phyloP scores from a whole-genome alignment of 2,113 vertebrate species.

The Cisticola juncidis region DNA sequence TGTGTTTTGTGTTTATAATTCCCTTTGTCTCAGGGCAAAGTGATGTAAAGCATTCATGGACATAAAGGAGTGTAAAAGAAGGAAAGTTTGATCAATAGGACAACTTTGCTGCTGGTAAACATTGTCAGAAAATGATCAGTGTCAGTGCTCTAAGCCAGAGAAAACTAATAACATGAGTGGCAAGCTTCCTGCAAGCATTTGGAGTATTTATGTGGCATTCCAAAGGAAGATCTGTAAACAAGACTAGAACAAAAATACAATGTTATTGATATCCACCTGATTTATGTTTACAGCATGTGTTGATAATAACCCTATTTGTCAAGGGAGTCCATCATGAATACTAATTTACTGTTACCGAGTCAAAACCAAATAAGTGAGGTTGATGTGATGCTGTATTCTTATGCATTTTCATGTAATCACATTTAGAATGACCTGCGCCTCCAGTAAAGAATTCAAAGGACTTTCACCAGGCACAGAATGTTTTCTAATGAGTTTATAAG shows the following conservation, averaged over 20 bases:
- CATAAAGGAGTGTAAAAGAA: constrained; percentile 62
- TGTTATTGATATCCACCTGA: constrained; percentile 80
- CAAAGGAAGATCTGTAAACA: constrained; percentile 77
- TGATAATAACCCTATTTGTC: constrained; percentile 80
- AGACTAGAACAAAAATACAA: constrained; percentile 72
- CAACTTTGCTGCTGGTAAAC: constrained; percentile 74
- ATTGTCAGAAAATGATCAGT: constrained; percentile 74
- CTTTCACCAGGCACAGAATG: neutral
- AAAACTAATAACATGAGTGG: constrained; percentile 76
- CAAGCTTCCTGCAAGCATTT: constrained; percentile 70
- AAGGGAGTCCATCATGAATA: constrained; percentile 71
- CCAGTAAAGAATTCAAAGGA: neutral
- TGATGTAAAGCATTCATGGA: constrained; percentile 56
- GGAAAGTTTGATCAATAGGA: constrained; percentile 74
- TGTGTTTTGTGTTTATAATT: constrained; percentile 31
- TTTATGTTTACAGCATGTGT: constrained; percentile 79
- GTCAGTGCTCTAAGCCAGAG: constrained; percentile 69
- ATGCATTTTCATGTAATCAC: constrained; percentile 5
- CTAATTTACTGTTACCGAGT: constrained; percentile 67
- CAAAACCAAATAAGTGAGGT: constrained; percentile 60
- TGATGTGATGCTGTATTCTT: constrained; percentile 27
- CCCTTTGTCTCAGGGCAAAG: constrained; percentile 68
- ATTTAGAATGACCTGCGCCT: neutral
- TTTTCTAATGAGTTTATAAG: constrained; percentile 1
- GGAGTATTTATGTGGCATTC: constrained; percentile 73